These are phyloP conservation scores for Collichthys lucidus DNA, from an alignment of 2,113 vertebrate genomes.

Conservation along the genomic window DNA sequence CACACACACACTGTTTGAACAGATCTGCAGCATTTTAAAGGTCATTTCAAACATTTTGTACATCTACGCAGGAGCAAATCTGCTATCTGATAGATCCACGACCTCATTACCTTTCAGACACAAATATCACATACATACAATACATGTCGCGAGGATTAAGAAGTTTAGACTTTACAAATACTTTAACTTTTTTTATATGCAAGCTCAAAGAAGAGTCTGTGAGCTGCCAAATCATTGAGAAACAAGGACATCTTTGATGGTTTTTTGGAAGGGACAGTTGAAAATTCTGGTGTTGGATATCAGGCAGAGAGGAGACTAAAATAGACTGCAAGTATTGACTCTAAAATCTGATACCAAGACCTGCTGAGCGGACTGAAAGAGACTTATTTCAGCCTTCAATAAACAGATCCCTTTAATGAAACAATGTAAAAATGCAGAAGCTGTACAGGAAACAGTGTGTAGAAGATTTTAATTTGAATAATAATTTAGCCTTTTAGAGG, in stretches of 20 bases:
- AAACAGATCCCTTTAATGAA: not conserved
- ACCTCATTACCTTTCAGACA: not conserved
- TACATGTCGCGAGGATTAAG: not conserved
- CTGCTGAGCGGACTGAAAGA: constrained; percentile 11
- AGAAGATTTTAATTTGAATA: no score
- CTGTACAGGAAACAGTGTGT: not conserved
- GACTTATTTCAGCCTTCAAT: constrained; percentile 1
- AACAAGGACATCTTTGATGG: constrained; percentile 35
- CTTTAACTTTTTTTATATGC: not conserved
- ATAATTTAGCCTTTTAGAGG: no score
- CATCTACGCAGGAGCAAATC: not conserved
- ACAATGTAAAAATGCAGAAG: not conserved
- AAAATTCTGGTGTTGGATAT: constrained; percentile 36
- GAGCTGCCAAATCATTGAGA: not conserved
- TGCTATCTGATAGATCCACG: not conserved
- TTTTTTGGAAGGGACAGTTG: constrained; percentile 1
- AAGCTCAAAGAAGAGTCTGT: not conserved
- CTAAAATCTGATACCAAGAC: constrained; percentile 22
- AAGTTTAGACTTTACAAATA: not conserved
- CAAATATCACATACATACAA: not conserved
- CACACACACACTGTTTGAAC: constrained; percentile 8
- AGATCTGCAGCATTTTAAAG: constrained; percentile 41
- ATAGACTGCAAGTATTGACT: constrained; percentile 27
- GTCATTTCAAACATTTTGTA: constrained; percentile 11
- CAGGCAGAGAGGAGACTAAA: constrained; percentile 10